Conservation (phyloP, 2,888 invertebrate species). For the Oscheius sp. region DNA sequence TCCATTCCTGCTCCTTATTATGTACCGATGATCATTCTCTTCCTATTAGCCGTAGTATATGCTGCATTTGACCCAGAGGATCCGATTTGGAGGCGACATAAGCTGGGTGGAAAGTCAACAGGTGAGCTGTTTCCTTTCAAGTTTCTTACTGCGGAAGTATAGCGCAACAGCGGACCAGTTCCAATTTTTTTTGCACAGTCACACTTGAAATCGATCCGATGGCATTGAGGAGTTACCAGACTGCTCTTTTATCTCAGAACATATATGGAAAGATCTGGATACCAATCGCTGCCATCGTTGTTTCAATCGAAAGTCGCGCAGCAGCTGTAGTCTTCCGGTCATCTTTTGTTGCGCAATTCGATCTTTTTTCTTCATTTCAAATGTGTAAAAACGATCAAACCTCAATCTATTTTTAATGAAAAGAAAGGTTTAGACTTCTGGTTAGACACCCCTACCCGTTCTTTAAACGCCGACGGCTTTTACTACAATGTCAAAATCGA, state of each 20-base stretch:
- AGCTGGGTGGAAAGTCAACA: constrained; percentile 15
- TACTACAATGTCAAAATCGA: constrained; percentile 26
- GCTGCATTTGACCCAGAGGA: constrained; percentile 14
- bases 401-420: too few relatives aligned
- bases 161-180: too few relatives aligned
- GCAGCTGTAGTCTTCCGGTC: too few relatives aligned
- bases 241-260: too few relatives aligned
- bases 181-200: not conserved
- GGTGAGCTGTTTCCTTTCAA: constrained; percentile 3
- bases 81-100: constrained; percentile 20
- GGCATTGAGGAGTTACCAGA: too few relatives aligned
- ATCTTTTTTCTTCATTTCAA: too few relatives aligned
- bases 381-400: too few relatives aligned
- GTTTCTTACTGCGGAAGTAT: constrained; percentile 3
- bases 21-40: constrained; percentile 4
- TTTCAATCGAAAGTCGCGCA: too few relatives aligned
- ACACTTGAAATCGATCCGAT: too few relatives aligned
- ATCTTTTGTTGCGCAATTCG: too few relatives aligned
- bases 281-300: too few relatives aligned
- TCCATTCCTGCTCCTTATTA: not conserved
- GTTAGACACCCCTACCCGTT: constrained; percentile 13
- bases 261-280: too few relatives aligned
- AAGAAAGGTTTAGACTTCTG: constrained; percentile 19
- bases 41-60: not conserved
- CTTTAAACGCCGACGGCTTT: constrained; percentile 1